Percentiles rank a stretch among this genome's conserved stretches.
Evolutionary conservation across 2,888 invertebrate species (phyloP).

Genomic region (Gasteruption jaculator): DNA sequence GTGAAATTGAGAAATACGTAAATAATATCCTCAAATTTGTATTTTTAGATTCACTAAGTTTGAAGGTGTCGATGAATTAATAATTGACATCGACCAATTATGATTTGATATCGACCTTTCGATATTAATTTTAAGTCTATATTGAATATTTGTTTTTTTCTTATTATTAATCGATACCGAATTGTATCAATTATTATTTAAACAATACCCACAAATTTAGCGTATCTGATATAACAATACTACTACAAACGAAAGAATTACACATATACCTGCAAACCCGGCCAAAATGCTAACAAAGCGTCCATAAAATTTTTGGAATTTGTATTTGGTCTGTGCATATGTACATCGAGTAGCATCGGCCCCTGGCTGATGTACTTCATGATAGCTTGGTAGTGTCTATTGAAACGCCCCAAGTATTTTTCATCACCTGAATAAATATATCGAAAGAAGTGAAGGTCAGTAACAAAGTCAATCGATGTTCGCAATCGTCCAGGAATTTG

Average conservation of each 20-base stretch:
- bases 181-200: too few relatives aligned
- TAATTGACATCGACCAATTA: too few relatives aligned
- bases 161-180: too few relatives aligned
- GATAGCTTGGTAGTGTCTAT: conserved; percentile 90
- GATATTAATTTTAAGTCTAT: too few relatives aligned
- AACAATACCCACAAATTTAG: conserved; percentile 3
- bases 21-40: not conserved
- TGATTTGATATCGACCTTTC: too few relatives aligned
- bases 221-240: conserved; percentile 2
- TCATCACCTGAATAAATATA: conserved; percentile 63
- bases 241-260: conserved; percentile 38
- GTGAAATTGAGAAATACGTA: conserved; percentile 3
- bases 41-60: too few relatives aligned
- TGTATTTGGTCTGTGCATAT: conserved; percentile 93
- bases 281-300: conserved; percentile 96
- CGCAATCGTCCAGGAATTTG: too few relatives aligned
- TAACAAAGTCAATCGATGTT: not conserved
- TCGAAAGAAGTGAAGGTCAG: conserved; percentile 1
- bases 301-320: conserved; percentile 97
- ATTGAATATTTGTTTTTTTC: too few relatives aligned
- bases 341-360: conserved; percentile 91
- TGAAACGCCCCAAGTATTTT: conserved; percentile 89
- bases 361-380: conserved; percentile 97
- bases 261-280: conserved; percentile 78
- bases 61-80: too few relatives aligned